These are phyloP conservation scores for Falco cherrug DNA, from an alignment of 2,797 vertebrate genomes.

Conservation along the genomic window DNA sequence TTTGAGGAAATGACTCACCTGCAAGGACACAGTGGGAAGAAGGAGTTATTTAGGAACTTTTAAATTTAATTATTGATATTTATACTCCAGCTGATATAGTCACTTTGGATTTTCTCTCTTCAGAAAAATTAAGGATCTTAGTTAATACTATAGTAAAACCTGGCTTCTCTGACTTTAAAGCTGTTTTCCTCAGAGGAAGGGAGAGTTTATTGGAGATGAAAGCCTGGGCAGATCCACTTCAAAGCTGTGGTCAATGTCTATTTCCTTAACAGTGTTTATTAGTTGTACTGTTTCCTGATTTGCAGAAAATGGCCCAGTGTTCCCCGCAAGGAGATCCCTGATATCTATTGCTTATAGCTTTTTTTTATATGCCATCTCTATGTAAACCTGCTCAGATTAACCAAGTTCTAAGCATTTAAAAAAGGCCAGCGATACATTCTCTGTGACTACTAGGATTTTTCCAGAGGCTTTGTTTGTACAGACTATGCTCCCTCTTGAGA, in stretches of 20 bases:
- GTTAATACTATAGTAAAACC: neutral
- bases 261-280: neutral
- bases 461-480: neutral
- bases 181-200: neutral
- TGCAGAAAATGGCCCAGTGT: neutral
- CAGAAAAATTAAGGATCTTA: neutral
- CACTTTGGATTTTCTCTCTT: neutral
- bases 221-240: neutral
- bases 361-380: neutral
- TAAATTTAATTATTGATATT: slow-evolving; percentile 33
- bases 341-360: neutral
- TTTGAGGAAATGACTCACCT: slow-evolving; percentile 44
- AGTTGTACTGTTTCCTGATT: neutral
- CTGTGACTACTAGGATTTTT: neutral
- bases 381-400: neutral
- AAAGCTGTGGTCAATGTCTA: neutral
- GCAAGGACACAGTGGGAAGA: slow-evolving; percentile 12
- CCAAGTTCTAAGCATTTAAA: neutral
- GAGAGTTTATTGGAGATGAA: neutral
- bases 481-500: neutral
- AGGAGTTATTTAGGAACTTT: slow-evolving; percentile 26
- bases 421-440: neutral
- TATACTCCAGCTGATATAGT: slow-evolving; percentile 4
- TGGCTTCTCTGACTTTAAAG: neutral
- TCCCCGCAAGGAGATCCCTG: neutral